A percentile compares a stretch with the other conserved stretches of the same genome.
Conservation (phyloP, 2,797 vertebrate genomes). For the Discoglossus pictus region DNA sequence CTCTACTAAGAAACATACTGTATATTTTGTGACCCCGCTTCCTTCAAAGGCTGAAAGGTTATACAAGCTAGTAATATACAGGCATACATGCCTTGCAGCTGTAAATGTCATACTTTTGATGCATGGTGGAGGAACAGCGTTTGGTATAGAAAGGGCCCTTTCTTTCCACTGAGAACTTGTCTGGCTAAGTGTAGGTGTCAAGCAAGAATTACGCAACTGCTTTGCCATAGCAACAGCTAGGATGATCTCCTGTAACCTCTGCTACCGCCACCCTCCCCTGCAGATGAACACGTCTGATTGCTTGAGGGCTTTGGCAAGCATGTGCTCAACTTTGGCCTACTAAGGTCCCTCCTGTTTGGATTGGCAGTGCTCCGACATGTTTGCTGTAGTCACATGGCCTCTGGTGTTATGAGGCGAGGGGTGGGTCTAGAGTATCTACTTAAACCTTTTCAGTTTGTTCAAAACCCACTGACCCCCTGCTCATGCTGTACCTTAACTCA, state of each 20-base stretch:
- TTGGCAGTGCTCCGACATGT: conserved; percentile 59
- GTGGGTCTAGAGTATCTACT: conserved; percentile 56
- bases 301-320: conserved; percentile 68
- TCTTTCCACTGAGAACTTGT: neutral
- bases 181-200: conserved; percentile 13
- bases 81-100: too few species aligned
- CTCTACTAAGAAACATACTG: too few species aligned
- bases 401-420: conserved; percentile 48
- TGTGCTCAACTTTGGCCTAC: conserved; percentile 79
- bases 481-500: conserved; percentile 2
- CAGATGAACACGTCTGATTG: conserved; percentile 70
- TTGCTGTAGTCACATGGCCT: conserved; percentile 75
- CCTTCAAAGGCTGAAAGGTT: too few species aligned
- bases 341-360: conserved; percentile 63
- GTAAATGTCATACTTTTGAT: too few species aligned
- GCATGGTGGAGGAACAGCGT: too few species aligned
- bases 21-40: too few species aligned
- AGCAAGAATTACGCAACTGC: conserved; percentile 43
- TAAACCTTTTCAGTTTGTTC: neutral
- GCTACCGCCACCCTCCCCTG: conserved; percentile 49
- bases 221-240: conserved; percentile 71
- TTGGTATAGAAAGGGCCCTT: conserved; percentile 3
- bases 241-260: conserved; percentile 76
- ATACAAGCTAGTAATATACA: too few species aligned
- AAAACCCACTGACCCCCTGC: conserved; percentile 7